Evolutionary conservation across 2,113 vertebrate species (phyloP).

Genomic region (Amazona vittata): DNA sequence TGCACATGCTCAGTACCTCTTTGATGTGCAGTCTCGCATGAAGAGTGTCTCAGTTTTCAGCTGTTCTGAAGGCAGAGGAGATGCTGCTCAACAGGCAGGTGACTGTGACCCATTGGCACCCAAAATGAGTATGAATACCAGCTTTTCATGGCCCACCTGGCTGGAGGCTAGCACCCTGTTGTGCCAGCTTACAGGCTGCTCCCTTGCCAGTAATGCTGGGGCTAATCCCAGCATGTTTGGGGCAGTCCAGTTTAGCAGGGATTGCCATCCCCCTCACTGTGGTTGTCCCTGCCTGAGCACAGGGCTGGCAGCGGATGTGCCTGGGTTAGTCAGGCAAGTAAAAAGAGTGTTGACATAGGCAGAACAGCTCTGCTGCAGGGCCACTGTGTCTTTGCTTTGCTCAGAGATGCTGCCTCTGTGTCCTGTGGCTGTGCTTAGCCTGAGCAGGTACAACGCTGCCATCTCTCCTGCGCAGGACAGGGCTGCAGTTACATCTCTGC

Average conservation of each 20-base stretch:
- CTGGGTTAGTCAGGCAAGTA: background rate
- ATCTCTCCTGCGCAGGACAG: background rate
- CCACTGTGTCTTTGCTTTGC: background rate
- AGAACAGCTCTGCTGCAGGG: background rate
- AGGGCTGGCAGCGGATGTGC: background rate
- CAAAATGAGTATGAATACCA: background rate
- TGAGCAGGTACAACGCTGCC: accelerated
- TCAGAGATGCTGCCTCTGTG: background rate
- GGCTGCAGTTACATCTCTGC: background rate
- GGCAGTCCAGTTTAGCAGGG: background rate
- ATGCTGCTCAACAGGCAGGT: background rate
- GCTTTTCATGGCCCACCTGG: background rate
- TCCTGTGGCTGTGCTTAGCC: background rate
- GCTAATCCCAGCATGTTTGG: background rate
- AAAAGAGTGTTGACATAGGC: background rate
- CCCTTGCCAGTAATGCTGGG: background rate
- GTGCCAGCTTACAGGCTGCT: background rate
- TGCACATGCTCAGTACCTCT: background rate
- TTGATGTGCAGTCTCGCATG: background rate
- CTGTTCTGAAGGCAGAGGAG: background rate
- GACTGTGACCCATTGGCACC: background rate
- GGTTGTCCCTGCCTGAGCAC: background rate
- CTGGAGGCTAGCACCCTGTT: background rate
- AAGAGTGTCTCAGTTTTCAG: background rate
- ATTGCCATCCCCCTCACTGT: background rate